phyloP scores from a whole-genome alignment of 2,113 vertebrate species.

The Burhinus bistriatus region DNA sequence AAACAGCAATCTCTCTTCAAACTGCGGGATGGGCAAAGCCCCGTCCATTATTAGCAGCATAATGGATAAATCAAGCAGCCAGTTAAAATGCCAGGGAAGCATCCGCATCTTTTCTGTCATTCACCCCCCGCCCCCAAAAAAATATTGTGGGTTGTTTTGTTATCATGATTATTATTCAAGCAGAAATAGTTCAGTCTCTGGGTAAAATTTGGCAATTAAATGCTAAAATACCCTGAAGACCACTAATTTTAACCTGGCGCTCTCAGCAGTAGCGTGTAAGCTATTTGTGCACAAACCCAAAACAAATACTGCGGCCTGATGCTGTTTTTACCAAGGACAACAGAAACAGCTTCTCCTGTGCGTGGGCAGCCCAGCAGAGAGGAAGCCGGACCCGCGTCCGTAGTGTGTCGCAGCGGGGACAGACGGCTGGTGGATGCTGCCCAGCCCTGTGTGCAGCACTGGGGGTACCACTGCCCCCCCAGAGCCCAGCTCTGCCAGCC shows the following conservation, averaged over 20 bases:
- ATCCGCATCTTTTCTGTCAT: not conserved
- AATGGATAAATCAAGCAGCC: not conserved
- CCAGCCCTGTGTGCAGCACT: not conserved
- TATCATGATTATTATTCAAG: not conserved
- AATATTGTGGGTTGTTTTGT: not conserved
- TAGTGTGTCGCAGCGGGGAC: not conserved
- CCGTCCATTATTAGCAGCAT: not conserved
- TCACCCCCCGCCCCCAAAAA: not conserved
- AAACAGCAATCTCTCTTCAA: not conserved
- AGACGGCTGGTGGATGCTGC: not conserved
- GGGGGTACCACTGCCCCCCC: not conserved
- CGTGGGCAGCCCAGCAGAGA: not conserved
- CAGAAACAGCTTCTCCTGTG: not conserved
- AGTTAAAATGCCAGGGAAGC: not conserved
- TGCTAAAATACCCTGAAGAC: not conserved
- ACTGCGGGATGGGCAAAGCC: not conserved
- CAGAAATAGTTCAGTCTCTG: not conserved
- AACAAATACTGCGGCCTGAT: not conserved
- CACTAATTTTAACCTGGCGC: not conserved
- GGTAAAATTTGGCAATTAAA: not conserved
- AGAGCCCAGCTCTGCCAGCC: not conserved
- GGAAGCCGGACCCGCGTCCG: not conserved
- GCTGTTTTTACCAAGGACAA: not conserved
- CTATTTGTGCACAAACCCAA: not conserved
- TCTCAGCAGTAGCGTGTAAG: accelerated